Base-by-base conservation (phyloP, 2,113 vertebrate species). In the Potamarius usumacintae region DNA sequence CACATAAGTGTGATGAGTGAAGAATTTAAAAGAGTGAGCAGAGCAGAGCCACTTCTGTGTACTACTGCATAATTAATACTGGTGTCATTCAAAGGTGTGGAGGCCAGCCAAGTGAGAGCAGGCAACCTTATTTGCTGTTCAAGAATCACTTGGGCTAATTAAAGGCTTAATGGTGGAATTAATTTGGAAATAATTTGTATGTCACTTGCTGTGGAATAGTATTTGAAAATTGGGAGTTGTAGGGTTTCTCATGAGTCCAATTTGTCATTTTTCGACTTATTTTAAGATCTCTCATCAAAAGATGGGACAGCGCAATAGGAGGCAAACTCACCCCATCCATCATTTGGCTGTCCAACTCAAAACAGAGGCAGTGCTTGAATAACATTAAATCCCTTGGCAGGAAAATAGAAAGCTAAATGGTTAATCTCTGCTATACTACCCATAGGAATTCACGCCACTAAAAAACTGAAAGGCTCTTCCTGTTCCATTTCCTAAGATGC, bases 91-190 rank as follows among this genome's bases (percentile, higher is more conserved):
- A 74, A 76, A 85, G 62, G 25, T 42, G 86, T 22, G 3, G 67
- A 30, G 78, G 86, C 50, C 60, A 71, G 78, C 27, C 77, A 74
- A 71, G 60, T 63, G 77, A 81, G 71, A 85, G 86, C 62, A 90
- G 81, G 85, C 65, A 90, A 55, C 20, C 77, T 83, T 81, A 82
- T 88, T 91, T 79, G 82, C 90, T 81, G 87, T 86, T 91, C 71
- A 76, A 53, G 81, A 90, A 77, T 85, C 84, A 82, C 80, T 91
- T 83, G 85, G 87, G 81, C 88, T 91, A 92, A 92, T 93, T 88
- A 90, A 52, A 71, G 82, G 87, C 85, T 83, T 92, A 92, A 93
- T 93, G 65, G 86, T 57, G 48, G 34, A 34, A 88, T 92, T 94
- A 85, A 92, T 91, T 88, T 86, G 78, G 30, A 79, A 80, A 90